These are phyloP conservation scores for Cheilosia variabilis DNA, from an alignment of 2,888 invertebrate genomes.

Conservation along the genomic window DNA sequence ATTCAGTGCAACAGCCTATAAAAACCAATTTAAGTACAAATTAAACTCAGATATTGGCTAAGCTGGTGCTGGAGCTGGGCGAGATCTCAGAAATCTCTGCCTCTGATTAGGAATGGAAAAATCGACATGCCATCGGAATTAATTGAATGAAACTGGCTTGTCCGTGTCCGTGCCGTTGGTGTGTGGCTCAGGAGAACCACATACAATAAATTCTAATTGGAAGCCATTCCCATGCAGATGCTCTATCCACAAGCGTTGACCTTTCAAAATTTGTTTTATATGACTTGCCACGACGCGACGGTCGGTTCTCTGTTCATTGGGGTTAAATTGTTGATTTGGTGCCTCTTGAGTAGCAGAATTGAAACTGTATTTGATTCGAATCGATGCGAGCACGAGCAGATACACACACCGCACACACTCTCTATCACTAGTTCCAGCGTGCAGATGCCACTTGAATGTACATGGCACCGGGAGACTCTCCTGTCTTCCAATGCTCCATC, in stretches of 20 bases:
- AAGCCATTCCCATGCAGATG: slow-evolving; percentile 64
- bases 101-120: slow-evolving; percentile 64
- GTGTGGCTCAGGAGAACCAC: slow-evolving; percentile 45
- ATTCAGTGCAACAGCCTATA: slow-evolving; percentile 69
- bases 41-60: slow-evolving; percentile 70
- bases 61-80: slow-evolving; percentile 16
- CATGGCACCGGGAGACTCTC: slow-evolving; percentile 45
- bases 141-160: slow-evolving; percentile 65
- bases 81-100: slow-evolving; percentile 56
- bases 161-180: not conserved
- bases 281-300: slow-evolving; percentile 41
- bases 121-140: slow-evolving; percentile 49
- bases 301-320: slow-evolving; percentile 60
- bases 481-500: not conserved
- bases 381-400: slow-evolving; percentile 11
- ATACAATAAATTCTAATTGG: slow-evolving; percentile 72
- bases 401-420: not conserved
- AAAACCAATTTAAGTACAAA: slow-evolving; percentile 73
- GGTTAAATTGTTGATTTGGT: slow-evolving; percentile 73
- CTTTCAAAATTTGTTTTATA: slow-evolving; percentile 67
- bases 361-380: slow-evolving; percentile 45
- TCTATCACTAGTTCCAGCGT: slow-evolving; percentile 1
- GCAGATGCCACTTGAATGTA: slow-evolving; percentile 33
- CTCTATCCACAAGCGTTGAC: slow-evolving; percentile 58
- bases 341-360: slow-evolving; percentile 60